Evolutionary conservation across 2,113 vertebrate species (phyloP), one percentile per base, ranked within the genome.

Genomic region (Hypocryptadius cinnamomeus): DNA sequence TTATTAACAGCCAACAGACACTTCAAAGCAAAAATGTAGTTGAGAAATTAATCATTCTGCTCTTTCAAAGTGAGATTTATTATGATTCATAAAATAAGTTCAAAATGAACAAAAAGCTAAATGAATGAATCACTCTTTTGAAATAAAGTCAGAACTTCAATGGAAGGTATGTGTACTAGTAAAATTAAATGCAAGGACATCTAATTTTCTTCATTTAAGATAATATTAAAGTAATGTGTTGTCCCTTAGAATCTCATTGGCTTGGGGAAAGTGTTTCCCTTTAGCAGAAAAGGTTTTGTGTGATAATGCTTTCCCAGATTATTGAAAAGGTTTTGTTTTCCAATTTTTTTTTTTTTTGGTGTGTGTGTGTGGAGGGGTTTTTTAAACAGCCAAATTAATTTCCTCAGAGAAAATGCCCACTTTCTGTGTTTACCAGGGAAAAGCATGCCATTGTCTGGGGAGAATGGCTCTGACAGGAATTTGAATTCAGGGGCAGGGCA

Each of bases 11-110:
- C 73, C 8, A 18, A 85, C 70, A 79, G 84, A 64, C 37, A 83
- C 76, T 93, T 96, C 92, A 96, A 96, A 97, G 95, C 40, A 93
- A 97, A 97, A 95, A 92, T 63, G 85, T 63, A 50, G 51, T 68
- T 91, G 82, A 96, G 90, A 94, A 97, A 94, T 88, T 87, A 95
- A 96, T 96, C 85, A 95, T 95, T 90, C 81, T 85, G 69, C 94
- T 84, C 79, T 69, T 91, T 81, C 69, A 82, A 93, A 74, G 68
- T 85, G 65, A 60, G 45, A 93, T 95, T 87, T 89, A 59, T 93
- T 86, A 80, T 74, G 72, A 79, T 44, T 92, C 37, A 11, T 10
- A 82, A 94, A 89, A 64, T 44, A 81, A 64, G 71, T 92, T 73
- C 95, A 70, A 96, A 97, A 94, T 65, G 7, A 96, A 91, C 24